Conservation (phyloP, 1,140 invertebrate genomes). For the Himalopsyche phryganea region DNA sequence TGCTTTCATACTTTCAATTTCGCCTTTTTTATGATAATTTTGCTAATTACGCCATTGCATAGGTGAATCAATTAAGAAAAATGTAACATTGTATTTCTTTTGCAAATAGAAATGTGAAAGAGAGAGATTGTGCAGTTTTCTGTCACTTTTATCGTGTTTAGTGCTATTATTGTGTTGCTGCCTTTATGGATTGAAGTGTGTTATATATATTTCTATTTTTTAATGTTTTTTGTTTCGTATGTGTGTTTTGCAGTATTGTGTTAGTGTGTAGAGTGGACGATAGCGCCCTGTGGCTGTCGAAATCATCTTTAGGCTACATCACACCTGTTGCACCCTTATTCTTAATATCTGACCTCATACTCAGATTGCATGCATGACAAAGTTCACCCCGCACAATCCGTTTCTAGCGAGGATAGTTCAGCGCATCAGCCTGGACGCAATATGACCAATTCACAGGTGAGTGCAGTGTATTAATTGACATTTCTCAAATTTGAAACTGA, state of each 20-base stretch:
- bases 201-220: not conserved
- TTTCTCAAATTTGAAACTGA: not conserved
- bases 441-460: conserved; percentile 19
- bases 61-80: no score
- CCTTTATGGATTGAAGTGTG: no score
- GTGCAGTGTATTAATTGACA: not conserved
- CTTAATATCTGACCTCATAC: not conserved
- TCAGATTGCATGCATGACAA: conserved; percentile 1
- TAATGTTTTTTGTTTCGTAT: conserved; percentile 3
- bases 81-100: no score
- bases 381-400: not conserved
- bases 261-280: conserved; percentile 18
- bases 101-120: no score
- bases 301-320: no score
- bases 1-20: conserved; percentile 2
- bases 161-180: no score
- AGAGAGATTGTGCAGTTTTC: no score
- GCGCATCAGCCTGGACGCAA: not conserved
- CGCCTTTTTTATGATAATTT: not conserved
- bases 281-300: no score
- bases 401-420: not conserved
- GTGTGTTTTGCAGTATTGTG: conserved; percentile 20
- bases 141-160: no score
- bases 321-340: not conserved
- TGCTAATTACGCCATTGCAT: not conserved